These are phyloP conservation scores for Aegypius monachus DNA, from an alignment of 2,113 vertebrate genomes.

Conservation along the genomic window DNA sequence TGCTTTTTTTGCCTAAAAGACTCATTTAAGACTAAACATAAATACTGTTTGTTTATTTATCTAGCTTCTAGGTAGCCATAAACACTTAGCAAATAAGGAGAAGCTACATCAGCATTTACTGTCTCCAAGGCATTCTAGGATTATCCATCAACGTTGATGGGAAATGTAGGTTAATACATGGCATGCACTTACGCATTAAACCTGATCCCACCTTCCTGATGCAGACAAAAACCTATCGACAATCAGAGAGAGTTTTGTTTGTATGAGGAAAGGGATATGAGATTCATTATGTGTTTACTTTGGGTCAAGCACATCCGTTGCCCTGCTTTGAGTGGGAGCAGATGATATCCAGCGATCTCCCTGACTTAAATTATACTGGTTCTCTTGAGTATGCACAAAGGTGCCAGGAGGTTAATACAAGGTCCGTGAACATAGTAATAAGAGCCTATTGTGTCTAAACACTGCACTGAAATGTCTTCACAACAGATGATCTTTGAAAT, in stretches of 20 bases:
- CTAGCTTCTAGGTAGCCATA: neutral
- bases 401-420: neutral
- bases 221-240: accelerated
- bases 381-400: neutral
- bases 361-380: neutral
- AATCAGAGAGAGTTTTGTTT: neutral
- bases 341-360: neutral
- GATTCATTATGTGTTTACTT: neutral
- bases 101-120: neutral
- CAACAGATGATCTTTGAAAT: neutral
- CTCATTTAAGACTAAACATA: neutral
- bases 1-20: neutral
- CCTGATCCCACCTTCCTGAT: neutral
- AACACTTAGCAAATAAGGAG: neutral
- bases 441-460: neutral
- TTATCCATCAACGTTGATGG: neutral
- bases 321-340: neutral
- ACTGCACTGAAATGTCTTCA: neutral
- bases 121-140: neutral
- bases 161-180: neutral
- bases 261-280: neutral
- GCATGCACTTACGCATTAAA: neutral
- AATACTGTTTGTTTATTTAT: neutral
- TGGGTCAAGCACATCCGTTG: neutral
- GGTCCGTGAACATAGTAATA: neutral